Evolutionary conservation across 2,113 vertebrate genomes (phyloP), one percentile per base, ranked within the genome.

Genomic region (Neogale vison): DNA sequence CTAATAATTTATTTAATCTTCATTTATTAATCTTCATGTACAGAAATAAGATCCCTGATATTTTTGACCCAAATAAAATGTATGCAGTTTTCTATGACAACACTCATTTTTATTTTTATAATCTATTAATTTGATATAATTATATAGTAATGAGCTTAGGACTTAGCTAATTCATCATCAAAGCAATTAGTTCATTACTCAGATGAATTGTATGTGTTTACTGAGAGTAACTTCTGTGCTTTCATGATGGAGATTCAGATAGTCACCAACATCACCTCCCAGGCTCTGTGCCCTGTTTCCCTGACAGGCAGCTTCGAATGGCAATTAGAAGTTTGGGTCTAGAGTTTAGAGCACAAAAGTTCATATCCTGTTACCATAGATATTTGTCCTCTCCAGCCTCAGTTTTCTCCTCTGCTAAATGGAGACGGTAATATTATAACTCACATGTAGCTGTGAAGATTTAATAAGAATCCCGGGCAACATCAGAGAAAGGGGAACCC

Each of bases 61-160:
- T 76, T 13, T 82, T 93, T 97, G 86, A 61, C 29, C 29, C 65
- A 94, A 97, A 50, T 92, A 86, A 84, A 92, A 88, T 93, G 55
- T 29, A 39, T 72, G 31, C 31, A 67, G 10, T 77, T 96, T 96
- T 96, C 76, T 81, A 8, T 57, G 57, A 86, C 63, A 88, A 67
- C 23, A 42, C 34, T 88, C 52, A 89, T 77, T 96, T 97, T 92
- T 77, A 74, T 77, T 88, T 97, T 95, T 95, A 87, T 97, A 93
- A 87, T 93, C n/a, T 50, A 89, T 94, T 97, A 91, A 95, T 95
- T 93, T 97, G 76, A 83, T 88, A 9, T 63, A 93, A 96, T 95
- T 96, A 74, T 69, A 79, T 57, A 36, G 2, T 84, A 95, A 81
- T 92, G 69, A 96, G 34, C 0, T 96, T 92, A 94, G 57, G 42